Evolutionary conservation across 92 coral and sea anemone species (phyloP).

Genomic region (Porites lobata): DNA sequence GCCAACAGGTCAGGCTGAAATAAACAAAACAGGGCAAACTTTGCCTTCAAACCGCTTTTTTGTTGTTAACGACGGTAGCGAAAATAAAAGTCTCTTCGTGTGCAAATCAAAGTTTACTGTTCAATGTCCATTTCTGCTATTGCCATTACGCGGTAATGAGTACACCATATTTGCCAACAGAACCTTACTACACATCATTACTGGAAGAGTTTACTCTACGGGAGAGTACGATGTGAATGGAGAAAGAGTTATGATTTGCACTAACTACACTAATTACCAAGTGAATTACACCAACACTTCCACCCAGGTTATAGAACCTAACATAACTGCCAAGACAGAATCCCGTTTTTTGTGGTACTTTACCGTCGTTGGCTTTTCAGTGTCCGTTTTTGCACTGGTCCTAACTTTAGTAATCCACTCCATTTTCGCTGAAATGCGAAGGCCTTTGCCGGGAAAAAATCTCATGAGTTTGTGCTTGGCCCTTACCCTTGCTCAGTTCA

Average conservation of each 20-base stretch:
- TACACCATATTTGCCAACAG: slow-evolving; percentile 67
- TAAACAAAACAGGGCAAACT: slow-evolving; percentile 37
- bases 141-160: slow-evolving; percentile 51
- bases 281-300: slow-evolving; percentile 3
- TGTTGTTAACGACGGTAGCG: slow-evolving; percentile 1
- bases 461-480: slow-evolving; percentile 88
- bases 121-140: slow-evolving; percentile 63
- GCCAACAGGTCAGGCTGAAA: slow-evolving; percentile 16
- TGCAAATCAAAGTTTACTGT: slow-evolving; percentile 71
- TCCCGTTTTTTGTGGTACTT: slow-evolving; percentile 48
- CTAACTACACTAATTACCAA: slow-evolving; percentile 61
- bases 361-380: slow-evolving; percentile 75
- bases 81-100: slow-evolving; percentile 29
- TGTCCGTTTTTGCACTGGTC: slow-evolving; percentile 70
- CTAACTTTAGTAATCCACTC: slow-evolving; percentile 78
- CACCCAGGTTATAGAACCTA: neutral
- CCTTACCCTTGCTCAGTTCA: slow-evolving; percentile 85
- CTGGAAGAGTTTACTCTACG: slow-evolving; percentile 63
- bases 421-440: slow-evolving; percentile 80
- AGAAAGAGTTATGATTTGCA: slow-evolving; percentile 71
- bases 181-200: slow-evolving; percentile 69
- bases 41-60: slow-evolving; percentile 54
- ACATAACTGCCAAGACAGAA: neutral
- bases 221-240: slow-evolving; percentile 73
- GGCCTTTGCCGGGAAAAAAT: slow-evolving; percentile 95